Percentiles rank a stretch among this genome's conserved stretches.
These are phyloP conservation scores for Heliconius hewitsoni DNA, from an alignment of 1,140 invertebrate genomes.

Conservation along the genomic window DNA sequence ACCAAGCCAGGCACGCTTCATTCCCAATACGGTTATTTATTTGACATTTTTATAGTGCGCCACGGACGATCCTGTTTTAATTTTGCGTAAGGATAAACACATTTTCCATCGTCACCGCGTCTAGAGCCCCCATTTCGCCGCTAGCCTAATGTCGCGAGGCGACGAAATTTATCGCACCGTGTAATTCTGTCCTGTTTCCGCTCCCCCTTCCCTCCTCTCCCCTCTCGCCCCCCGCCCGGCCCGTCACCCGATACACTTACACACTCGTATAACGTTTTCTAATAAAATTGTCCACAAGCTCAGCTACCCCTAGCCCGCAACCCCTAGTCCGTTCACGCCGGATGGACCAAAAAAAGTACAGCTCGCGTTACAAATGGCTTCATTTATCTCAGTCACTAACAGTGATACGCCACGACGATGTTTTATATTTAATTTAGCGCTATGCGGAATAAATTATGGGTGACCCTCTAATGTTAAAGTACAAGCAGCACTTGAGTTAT, in stretches of 20 bases:
- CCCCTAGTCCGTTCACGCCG: conserved; percentile 65
- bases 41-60: conserved; percentile 70
- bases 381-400: conserved; percentile 81
- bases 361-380: conserved; percentile 80
- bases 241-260: conserved; percentile 71
- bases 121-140: conserved; percentile 59
- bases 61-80: conserved; percentile 68
- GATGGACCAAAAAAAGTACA: conserved; percentile 79
- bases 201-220: conserved; percentile 49
- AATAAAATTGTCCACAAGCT: conserved; percentile 81
- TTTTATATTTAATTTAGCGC: conserved; percentile 81
- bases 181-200: conserved; percentile 67
- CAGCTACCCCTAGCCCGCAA: conserved; percentile 54
- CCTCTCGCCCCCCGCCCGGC: conserved; percentile 46
- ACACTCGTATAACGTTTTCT: conserved; percentile 73
- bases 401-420: conserved; percentile 79
- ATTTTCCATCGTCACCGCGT: conserved; percentile 52
- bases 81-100: conserved; percentile 69
- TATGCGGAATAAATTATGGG: conserved; percentile 77
- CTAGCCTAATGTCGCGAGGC: conserved; percentile 71
- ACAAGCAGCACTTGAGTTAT: conserved; percentile 71
- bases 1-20: not conserved
- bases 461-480: conserved; percentile 71
- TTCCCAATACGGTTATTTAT: conserved; percentile 52
- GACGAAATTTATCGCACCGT: conserved; percentile 76